phyloP scores from a whole-genome alignment of 1,140 invertebrate species.

The Telenomus remus region DNA sequence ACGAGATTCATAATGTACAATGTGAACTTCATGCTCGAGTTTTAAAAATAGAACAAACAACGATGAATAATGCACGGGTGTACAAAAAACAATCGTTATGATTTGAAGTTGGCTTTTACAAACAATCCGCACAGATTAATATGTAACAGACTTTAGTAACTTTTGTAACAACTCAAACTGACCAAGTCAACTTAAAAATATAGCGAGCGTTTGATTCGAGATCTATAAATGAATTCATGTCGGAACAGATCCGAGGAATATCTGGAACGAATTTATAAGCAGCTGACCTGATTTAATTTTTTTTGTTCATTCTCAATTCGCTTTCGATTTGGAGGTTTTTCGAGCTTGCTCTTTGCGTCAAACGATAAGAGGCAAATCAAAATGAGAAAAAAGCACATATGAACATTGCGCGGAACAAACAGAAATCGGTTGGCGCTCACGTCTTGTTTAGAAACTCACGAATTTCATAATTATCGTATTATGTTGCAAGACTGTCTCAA shows the following conservation, averaged over 20 bases:
- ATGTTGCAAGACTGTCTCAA: conserved; percentile 70
- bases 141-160: no score
- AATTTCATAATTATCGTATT: conserved; percentile 76
- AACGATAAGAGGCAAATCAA: neutral
- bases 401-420: conserved; percentile 54
- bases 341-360: no score
- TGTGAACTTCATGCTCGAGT: neutral
- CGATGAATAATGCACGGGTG: neutral
- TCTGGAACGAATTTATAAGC: conserved; percentile 8
- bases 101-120: no score
- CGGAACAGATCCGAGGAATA: conserved; percentile 4
- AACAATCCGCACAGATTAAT: no score
- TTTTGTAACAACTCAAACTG: neutral
- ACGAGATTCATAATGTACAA: neutral
- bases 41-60: conserved; percentile 1
- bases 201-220: no score
- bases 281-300: neutral
- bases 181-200: neutral
- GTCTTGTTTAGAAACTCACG: conserved; percentile 73
- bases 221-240: no score
- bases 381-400: conserved; percentile 18
- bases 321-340: no score
- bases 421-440: conserved; percentile 61
- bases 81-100: neutral
- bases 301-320: no score